Evolutionary conservation across 2,888 invertebrate genomes (phyloP).

Genomic region (Eupithecia pulchellata): DNA sequence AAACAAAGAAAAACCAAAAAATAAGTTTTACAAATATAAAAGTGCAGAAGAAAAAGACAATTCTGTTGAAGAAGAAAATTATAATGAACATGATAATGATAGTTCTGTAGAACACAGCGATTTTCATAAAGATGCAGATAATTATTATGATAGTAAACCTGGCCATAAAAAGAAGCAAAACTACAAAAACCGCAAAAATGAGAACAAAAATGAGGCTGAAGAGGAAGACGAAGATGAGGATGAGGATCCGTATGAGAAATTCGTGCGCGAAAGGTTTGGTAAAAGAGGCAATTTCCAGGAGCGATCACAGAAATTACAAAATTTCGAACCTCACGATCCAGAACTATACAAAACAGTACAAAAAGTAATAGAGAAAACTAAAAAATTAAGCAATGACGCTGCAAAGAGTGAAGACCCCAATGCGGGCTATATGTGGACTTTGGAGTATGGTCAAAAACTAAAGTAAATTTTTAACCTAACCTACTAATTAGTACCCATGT

Average conservation of each 20-base stretch:
- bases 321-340: constrained; percentile 58
- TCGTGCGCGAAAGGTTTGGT: constrained; percentile 78
- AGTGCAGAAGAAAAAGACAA: constrained; percentile 55
- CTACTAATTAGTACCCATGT: not conserved
- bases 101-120: constrained; percentile 44
- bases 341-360: constrained; percentile 66
- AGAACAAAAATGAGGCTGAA: constrained; percentile 24
- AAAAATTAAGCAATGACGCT: constrained; percentile 70
- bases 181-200: constrained; percentile 55
- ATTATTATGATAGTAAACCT: constrained; percentile 46
- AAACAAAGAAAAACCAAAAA: constrained; percentile 48
- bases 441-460: constrained; percentile 79
- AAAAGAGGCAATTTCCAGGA: constrained; percentile 69
- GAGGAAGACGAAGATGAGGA: constrained; percentile 61
- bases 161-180: constrained; percentile 50
- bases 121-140: constrained; percentile 47
- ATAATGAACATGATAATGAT: constrained; percentile 47
- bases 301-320: constrained; percentile 64
- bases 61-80: constrained; percentile 44
- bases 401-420: constrained; percentile 75
- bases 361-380: constrained; percentile 72
- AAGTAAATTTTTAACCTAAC: constrained; percentile 34
- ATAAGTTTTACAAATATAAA: constrained; percentile 54
- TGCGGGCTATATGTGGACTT: constrained; percentile 82
- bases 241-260: constrained; percentile 78